Evolutionary conservation across 2,888 invertebrate species (phyloP).

Genomic region (Tipula helvola): DNA sequence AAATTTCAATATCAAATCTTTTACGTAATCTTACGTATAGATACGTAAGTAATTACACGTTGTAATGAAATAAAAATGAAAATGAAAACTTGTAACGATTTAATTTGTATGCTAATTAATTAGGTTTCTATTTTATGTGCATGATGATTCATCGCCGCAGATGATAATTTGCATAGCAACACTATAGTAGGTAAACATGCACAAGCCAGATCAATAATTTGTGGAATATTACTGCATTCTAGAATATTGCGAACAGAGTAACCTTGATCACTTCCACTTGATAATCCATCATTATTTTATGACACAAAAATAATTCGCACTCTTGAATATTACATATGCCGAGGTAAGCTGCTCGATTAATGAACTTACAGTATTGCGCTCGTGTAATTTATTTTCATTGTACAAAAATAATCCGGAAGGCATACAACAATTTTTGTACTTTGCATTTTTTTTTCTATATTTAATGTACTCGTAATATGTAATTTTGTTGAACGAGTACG

Average conservation of each 20-base stretch:
- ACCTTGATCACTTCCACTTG: too few species aligned
- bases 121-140: neutral
- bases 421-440: neutral
- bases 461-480: neutral
- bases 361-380: too few species aligned
- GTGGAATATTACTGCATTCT: too few species aligned
- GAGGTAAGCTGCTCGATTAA: too few species aligned
- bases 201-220: too few species aligned
- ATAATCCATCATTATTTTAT: too few species aligned
- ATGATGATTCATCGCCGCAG: neutral
- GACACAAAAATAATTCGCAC: too few species aligned
- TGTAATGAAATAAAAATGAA: neutral
- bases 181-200: neutral
- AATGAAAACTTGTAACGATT: neutral
- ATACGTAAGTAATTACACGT: neutral
- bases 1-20: neutral
- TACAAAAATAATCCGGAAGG: neutral
- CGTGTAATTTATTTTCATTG: neutral
- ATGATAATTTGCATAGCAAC: neutral
- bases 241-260: too few species aligned
- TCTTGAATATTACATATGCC: too few species aligned
- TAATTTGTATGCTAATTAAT: neutral
- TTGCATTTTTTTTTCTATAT: neutral
- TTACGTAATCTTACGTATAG: neutral
- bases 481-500: neutral